Evolutionary conservation across 1,140 invertebrate genomes (phyloP).

Genomic region (Drosophila kepulauana): DNA sequence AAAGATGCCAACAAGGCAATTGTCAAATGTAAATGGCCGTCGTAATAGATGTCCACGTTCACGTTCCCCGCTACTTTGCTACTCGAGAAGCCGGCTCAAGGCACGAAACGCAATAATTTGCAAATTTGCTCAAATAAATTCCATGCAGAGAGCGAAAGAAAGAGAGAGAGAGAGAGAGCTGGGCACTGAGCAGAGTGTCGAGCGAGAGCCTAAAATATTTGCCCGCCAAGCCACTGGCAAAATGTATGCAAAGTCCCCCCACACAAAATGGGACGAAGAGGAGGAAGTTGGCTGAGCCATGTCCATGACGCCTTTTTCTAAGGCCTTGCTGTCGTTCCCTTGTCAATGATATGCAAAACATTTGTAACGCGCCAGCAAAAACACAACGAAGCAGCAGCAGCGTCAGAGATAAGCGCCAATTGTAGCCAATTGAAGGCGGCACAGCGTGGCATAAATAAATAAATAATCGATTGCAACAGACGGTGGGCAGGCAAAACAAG

Average conservation of each 20-base stretch:
- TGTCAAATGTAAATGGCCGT: slow-evolving; percentile 78
- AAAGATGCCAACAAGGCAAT: slow-evolving; percentile 81
- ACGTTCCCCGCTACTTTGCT: background rate
- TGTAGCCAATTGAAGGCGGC: slow-evolving; percentile 74
- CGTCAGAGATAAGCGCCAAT: slow-evolving; percentile 69
- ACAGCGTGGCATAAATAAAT: slow-evolving; percentile 77
- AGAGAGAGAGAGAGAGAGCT: no score
- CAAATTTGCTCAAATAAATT: slow-evolving; percentile 83
- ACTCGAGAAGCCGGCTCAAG: slow-evolving; percentile 1
- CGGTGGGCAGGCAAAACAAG: background rate
- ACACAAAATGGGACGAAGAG: background rate
- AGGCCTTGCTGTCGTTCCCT: slow-evolving; percentile 29
- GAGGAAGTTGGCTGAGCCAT: slow-evolving; percentile 4
- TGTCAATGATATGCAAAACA: slow-evolving; percentile 78
- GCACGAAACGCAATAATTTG: slow-evolving; percentile 75
- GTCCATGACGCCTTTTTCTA: slow-evolving; percentile 36
- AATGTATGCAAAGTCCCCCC: slow-evolving; percentile 3
- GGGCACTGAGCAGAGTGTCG: slow-evolving; percentile 3
- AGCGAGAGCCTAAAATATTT: slow-evolving; percentile 69
- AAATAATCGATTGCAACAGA: slow-evolving; percentile 72
- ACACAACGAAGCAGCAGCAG: background rate
- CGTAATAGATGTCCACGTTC: slow-evolving; percentile 74
- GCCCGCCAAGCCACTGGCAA: slow-evolving; percentile 59
- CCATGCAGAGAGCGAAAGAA: slow-evolving; percentile 56
- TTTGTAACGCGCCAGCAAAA: slow-evolving; percentile 44